Base-by-base conservation (phyloP, 2,797 vertebrate species). In the Pygocentrus nattereri region DNA sequence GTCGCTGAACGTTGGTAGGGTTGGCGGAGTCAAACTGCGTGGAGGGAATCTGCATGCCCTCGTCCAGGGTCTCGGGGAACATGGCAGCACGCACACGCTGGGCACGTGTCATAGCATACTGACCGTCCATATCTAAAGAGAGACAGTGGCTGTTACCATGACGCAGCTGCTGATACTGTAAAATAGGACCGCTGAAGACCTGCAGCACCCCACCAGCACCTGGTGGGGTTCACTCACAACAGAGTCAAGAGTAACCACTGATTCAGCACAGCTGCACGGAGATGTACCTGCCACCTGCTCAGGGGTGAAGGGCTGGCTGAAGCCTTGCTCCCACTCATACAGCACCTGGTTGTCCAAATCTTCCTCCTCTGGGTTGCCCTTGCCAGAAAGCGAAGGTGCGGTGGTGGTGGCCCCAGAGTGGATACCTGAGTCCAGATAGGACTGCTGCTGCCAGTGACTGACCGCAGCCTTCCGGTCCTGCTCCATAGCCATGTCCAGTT, bases 401-500 rank as follows among this genome's bases (percentile, higher is more conserved):
- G 97, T 97, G 90, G 98, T 99, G 18, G 98, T 99, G 88, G 98
- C 98, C 19, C 98, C 98, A 7, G 98, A 99, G 90, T 99, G 98
- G 88, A 99, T 99, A 30, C 98, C 98, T 87, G 98, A 99, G 89
- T 99, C 98, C 93, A 99, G 91, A 88, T 99, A 99, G 0, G 97
- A 98, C 73, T 99, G 98, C 78, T 99, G 97, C 92, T 99, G 98
- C 98, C 98, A 99, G 44, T 99, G 98, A 88, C 96, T 98, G 50
- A 99, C 98, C 31, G 97, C 97, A 62, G 94, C 96, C 91, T 99
- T 99, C 79, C 97, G 95, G 91, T 99, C 98, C n/a, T 95, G 95
- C 88, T 99, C 98, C 96, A 99, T 97, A 34, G 97, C 98, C 98
- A 99, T 98, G 92, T 99, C 98, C 90, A 99, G 87, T 91, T 99